A percentile compares a stretch with the other conserved stretches of the same genome.
Evolutionary conservation across 2,888 invertebrate genomes (phyloP).

Genomic region (Chloroclysta siterata): DNA sequence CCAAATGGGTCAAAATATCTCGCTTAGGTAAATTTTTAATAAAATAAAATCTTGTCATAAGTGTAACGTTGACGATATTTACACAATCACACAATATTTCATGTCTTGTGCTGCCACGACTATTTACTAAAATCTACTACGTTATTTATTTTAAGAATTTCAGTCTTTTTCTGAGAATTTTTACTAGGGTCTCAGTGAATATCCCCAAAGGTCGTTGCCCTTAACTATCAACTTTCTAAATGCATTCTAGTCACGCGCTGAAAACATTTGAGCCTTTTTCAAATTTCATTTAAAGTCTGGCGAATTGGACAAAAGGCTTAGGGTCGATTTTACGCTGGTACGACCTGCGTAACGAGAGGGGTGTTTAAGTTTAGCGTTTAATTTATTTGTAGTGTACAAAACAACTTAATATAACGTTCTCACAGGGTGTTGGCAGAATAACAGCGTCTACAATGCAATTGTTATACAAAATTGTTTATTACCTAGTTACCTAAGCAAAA

Average conservation of each 20-base stretch:
- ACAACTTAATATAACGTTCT: no score
- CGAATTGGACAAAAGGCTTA: conserved; percentile 27
- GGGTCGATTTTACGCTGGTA: conserved; percentile 10
- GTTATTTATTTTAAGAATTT: not conserved
- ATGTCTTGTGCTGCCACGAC: no score
- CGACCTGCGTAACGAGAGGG: not conserved
- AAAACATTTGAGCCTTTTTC: conserved; percentile 27
- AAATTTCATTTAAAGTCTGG: conserved; percentile 30
- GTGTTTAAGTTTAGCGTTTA: not conserved
- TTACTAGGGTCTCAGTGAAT: not conserved
- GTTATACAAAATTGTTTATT: no score
- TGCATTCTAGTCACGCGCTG: conserved; percentile 24
- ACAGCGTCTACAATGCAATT: no score
- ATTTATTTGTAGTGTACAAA: not conserved
- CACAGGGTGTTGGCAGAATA: no score
- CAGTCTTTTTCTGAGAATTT: conserved; percentile 2
- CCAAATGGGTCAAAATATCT: no score
- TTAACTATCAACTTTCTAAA: conserved; percentile 9
- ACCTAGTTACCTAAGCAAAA: no score
- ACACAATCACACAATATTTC: no score
- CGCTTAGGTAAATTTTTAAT: no score
- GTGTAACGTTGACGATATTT: no score
- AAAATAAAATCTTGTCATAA: no score
- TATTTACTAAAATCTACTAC: no score
- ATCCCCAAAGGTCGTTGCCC: conserved; percentile 10